Base-by-base conservation (phyloP, 2,797 vertebrate genomes). In the Moxostoma hubbsi region DNA sequence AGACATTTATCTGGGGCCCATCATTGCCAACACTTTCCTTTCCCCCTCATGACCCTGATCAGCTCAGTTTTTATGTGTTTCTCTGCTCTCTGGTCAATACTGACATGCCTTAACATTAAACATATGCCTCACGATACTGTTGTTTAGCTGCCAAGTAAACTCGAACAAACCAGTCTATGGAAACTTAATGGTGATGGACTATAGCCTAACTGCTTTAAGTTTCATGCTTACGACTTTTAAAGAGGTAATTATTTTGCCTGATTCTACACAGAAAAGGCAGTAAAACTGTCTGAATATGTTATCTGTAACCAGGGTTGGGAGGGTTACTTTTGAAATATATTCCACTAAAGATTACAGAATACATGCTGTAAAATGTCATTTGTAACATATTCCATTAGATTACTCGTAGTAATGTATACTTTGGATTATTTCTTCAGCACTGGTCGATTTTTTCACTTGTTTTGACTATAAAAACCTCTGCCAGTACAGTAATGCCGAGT, bases 1-100 rank as follows among this genome's bases (percentile, higher is more conserved):
- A 80, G 71, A 84, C 82, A 72, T 84, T 76, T 84, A 86, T 87
- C 84, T 87, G 87, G 83, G 77, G 81, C 72, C 64, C 80, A 87
- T 86, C 83, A 81, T 51, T 64, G 53, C 63, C 79, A 82, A 85
- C 85, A 73, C 81, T 75, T 85, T 49, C 57, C 66, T 72, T 79
- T 82, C 73, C 43, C 77, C 80, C 73, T 55, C 13, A 66, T 83
- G 85, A 85, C 84, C 84, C 81, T 85, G 81, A 86, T 85, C 80
- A 80, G 71, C 66, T 69, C 77, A 82, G 53, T 75, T 79, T 76
- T 82, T 82, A 69, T 71, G 75, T 64, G 75, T 70, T 82, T 78
- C 62, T 24, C 49, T 70, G 68, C 66, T 78, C 75, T 73, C 68
- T 47, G 73, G 73, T 81, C 80, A 80, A 73, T 79, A 24, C 73